Conservation (phyloP, 2,113 vertebrate species). For the Myrmophylax atrothorax region DNA sequence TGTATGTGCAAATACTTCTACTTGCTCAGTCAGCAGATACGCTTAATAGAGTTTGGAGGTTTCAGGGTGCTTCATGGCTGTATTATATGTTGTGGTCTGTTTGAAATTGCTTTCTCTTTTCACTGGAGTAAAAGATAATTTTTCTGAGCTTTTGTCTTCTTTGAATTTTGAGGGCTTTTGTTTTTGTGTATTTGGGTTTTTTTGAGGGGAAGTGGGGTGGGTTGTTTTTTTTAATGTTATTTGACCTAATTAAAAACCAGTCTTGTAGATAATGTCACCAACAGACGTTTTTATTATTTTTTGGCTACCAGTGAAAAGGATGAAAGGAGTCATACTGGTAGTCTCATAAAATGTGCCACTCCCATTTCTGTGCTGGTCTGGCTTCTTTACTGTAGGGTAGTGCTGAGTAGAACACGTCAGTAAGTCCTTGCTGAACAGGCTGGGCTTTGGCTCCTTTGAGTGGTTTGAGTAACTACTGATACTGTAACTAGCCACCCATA, state of each 20-base stretch:
- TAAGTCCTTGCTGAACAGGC: background rate
- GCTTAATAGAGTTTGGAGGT: constrained; percentile 6
- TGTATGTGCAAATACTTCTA: background rate
- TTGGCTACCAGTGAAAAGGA: background rate
- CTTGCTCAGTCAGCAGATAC: constrained; percentile 38
- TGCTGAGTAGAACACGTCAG: background rate
- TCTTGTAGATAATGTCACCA: background rate
- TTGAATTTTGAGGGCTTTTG: background rate
- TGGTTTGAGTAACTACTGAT: background rate
- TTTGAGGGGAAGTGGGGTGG: background rate
- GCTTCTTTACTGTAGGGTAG: background rate
- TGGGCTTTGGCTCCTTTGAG: background rate
- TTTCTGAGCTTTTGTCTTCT: background rate
- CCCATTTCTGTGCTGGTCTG: constrained; percentile 30
- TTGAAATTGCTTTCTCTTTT: background rate
- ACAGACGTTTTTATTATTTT: background rate
- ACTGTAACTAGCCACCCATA: background rate
- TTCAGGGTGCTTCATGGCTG: background rate
- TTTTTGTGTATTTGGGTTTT: fast-evolving
- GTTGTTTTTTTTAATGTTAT: background rate
- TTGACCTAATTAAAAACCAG: background rate
- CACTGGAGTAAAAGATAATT: background rate
- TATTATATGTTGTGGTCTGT: background rate
- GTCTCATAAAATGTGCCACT: constrained; percentile 29
- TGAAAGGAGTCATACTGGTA: background rate